Base-by-base conservation (phyloP, 2,113 vertebrate genomes). In the Riparia riparia region DNA sequence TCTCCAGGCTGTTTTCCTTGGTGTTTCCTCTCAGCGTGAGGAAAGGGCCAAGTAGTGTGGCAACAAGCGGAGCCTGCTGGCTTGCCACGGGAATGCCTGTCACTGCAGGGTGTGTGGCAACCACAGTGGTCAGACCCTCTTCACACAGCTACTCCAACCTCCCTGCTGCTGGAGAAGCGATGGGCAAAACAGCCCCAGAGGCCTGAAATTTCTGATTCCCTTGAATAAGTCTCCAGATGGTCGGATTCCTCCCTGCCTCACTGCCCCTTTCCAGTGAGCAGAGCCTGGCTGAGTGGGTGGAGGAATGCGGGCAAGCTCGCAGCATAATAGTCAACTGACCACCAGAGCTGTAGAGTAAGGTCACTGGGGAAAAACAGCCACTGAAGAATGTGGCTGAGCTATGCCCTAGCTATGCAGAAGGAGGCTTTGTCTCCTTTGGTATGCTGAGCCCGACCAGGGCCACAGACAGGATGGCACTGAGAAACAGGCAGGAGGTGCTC, bases 281-380 rank as follows among this genome's bases (percentile, higher is more conserved):
- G 76, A 37, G 87, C 93, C 96, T 88, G 91, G 82, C 85, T 94
- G 96, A 96, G 95, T 96, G 95, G 95, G 95, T 94, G 96, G 93
- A 97, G 93, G 93, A 97, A 97, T 96, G 95, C 1, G 21, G 92
- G 93, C 90, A 88, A 93, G 74, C 93, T 95, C 10, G 3, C 87
- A 96, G 93, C 90, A 96, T 95, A 97, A 96, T 89, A 95, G 94
- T 69, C 91, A 42, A 95, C 91, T 97, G 94, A 97, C 94, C 96
- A 97, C 94, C 93, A 96, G 91, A 71, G 84, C 91, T 76, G 88
- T 28, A 60, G 90, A 80, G 82, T 65, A 96, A 96, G 92, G 95
- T 94, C 96, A 96, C 90, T 83, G 93, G 95, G 95, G 95, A 96
- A 88, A 96, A 97, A 58, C 68, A 96, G 73, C 60, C 95, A 88